phyloP scores from a whole-genome alignment of 64 coral and sea anemone genomes.

The Stichodactyla mertensii region DNA sequence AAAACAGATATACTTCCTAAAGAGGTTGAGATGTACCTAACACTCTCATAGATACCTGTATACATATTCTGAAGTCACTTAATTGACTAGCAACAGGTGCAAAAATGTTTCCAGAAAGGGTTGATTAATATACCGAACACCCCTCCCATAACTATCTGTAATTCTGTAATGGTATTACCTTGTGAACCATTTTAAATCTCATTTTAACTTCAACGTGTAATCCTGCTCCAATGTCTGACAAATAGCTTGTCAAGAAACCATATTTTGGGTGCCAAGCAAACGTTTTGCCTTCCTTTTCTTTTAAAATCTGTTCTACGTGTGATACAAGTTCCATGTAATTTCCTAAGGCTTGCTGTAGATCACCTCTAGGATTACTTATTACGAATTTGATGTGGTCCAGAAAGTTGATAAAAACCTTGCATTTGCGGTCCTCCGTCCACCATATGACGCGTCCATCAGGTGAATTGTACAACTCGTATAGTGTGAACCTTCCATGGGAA shows the following conservation, averaged over 20 bases:
- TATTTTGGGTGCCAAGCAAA: slow-evolving; percentile 35
- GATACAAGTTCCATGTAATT: slow-evolving; percentile 26
- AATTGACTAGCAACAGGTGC: too few species aligned
- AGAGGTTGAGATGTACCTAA: too few species aligned
- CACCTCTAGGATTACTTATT: slow-evolving; percentile 10
- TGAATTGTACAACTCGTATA: not conserved
- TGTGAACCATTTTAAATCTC: slow-evolving; percentile 4
- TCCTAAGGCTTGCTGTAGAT: not conserved
- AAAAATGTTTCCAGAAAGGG: too few species aligned
- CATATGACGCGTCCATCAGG: slow-evolving; percentile 21
- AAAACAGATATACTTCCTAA: too few species aligned
- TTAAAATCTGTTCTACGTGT: slow-evolving; percentile 11
- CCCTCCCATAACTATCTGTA: not conserved
- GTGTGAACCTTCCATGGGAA: not conserved
- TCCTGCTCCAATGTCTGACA: slow-evolving; percentile 25
- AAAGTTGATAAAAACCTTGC: slow-evolving; percentile 22
- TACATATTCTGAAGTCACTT: too few species aligned
- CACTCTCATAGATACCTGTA: too few species aligned
- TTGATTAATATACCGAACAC: not conserved
- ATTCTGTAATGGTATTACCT: not conserved
- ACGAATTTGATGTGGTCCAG: slow-evolving; percentile 32
- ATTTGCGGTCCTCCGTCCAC: slow-evolving; percentile 14
- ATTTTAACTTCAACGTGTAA: slow-evolving; percentile 35
- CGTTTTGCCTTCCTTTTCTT: not conserved
- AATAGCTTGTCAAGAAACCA: slow-evolving; percentile 33